A percentile compares a stretch with the other conserved stretches of the same genome.
phyloP scores from a whole-genome alignment of 2,797 vertebrate genomes.

The Helostoma temminkii region DNA sequence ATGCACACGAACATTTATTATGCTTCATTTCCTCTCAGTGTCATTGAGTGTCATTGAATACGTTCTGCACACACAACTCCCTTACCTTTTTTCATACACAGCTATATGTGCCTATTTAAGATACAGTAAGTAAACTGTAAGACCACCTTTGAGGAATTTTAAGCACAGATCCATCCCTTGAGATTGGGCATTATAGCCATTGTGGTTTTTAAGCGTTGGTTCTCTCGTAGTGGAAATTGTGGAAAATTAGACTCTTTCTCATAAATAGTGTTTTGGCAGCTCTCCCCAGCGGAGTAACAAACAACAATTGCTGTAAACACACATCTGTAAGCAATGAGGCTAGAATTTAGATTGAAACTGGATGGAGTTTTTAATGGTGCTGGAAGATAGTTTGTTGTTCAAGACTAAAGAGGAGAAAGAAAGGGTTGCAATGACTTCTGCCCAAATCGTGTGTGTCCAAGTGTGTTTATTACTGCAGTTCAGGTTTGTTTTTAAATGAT shows the following conservation, averaged over 20 bases:
- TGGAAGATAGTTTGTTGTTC: constrained; percentile 28
- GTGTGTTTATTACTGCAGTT: constrained; percentile 25
- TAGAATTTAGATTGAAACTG: constrained; percentile 43
- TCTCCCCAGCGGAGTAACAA: constrained; percentile 62
- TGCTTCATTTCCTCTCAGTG: constrained; percentile 9
- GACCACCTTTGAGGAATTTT: constrained; percentile 56
- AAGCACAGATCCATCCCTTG: constrained; percentile 38
- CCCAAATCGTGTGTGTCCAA: constrained; percentile 29
- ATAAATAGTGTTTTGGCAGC: constrained; percentile 72
- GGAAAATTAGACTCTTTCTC: constrained; percentile 75
- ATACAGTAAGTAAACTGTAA: constrained; percentile 60
- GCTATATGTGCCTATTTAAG: constrained; percentile 37
- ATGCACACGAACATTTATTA: constrained; percentile 16
- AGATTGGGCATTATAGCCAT: constrained; percentile 62
- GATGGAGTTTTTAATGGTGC: constrained; percentile 34
- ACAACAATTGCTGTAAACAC: constrained; percentile 75
- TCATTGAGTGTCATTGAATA: constrained; percentile 14
- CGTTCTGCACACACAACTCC: neutral
- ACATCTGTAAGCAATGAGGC: constrained; percentile 78
- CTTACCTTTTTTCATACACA: constrained; percentile 13
- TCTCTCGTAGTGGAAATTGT: constrained; percentile 49
- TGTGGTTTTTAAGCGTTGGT: constrained; percentile 60
- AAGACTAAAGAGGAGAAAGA: constrained; percentile 26
- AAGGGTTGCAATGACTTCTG: constrained; percentile 16
- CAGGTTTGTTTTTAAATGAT: constrained; percentile 18